Evolutionary conservation across 2,888 invertebrate species (phyloP).

Genomic region (Ophion ellenae): DNA sequence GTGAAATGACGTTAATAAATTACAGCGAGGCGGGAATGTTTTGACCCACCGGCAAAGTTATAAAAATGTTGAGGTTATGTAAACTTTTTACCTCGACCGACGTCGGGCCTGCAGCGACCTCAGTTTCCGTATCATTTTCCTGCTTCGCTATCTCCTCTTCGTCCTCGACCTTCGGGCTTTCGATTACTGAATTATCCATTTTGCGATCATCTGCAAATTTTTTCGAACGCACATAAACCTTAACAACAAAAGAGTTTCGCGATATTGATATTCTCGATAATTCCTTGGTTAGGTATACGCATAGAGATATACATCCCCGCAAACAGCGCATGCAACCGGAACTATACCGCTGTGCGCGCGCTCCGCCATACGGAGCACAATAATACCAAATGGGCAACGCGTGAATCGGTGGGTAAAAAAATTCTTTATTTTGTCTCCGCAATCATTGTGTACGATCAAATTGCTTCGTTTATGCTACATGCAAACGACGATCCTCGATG

Average conservation of each 20-base stretch:
- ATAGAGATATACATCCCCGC: slow-evolving; percentile 1
- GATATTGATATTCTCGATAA: slow-evolving; percentile 29
- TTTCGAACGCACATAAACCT: not conserved
- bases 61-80: slow-evolving; percentile 60
- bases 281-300: slow-evolving; percentile 6
- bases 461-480: too few relatives aligned
- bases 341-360: slow-evolving; percentile 50
- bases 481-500: too few relatives aligned
- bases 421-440: not conserved
- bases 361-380: slow-evolving; percentile 28
- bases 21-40: not conserved
- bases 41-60: not conserved
- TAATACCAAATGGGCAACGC: slow-evolving; percentile 16
- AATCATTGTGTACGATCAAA: too few relatives aligned
- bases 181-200: slow-evolving; percentile 73
- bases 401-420: slow-evolving; percentile 25
- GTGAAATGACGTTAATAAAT: not conserved
- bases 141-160: slow-evolving; percentile 68
- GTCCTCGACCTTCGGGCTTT: slow-evolving; percentile 70
- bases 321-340: slow-evolving; percentile 11
- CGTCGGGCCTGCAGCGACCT: slow-evolving; percentile 44
- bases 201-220: slow-evolving; percentile 69
- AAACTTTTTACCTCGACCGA: slow-evolving; percentile 46
- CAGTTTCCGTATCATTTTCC: slow-evolving; percentile 67
- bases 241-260: not conserved